phyloP scores from a whole-genome alignment of 2,888 invertebrate species.

The Drosophila colorata region DNA sequence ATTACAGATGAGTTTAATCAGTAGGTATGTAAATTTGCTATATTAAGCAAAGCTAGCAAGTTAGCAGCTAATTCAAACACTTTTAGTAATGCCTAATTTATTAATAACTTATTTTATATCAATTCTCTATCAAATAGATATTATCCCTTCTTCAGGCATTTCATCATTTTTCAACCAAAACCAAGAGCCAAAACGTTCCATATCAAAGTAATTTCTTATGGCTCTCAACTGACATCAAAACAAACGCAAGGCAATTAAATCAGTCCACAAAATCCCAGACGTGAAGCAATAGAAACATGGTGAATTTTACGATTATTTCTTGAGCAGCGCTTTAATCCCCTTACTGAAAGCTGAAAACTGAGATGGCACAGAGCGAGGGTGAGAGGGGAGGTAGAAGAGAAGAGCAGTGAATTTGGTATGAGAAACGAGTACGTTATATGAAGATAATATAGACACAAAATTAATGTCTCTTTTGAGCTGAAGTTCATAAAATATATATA shows the following conservation, averaged over 20 bases:
- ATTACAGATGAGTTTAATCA: background rate
- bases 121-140: background rate
- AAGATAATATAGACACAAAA: constrained; percentile 10
- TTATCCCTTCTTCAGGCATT: background rate
- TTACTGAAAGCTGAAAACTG: constrained; percentile 7
- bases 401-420: background rate
- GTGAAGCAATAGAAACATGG: constrained; percentile 11
- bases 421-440: background rate
- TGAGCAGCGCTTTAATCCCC: constrained; percentile 21
- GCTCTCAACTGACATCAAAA: constrained; percentile 25
- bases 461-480: background rate
- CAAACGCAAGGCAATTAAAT: constrained; percentile 45
- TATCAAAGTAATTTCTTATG: constrained; percentile 20
- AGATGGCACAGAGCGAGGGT: no score
- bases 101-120: background rate
- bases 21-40: background rate
- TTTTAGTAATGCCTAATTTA: background rate
- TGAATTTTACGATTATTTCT: constrained; percentile 29
- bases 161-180: constrained; percentile 1
- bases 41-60: background rate
- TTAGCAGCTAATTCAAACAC: background rate
- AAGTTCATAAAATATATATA: background rate
- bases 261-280: constrained; percentile 40
- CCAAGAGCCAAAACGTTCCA: constrained; percentile 15
- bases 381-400: background rate